phyloP scores from a whole-genome alignment of 2,888 invertebrate genomes.

The Cosmorhoe ocellata region DNA sequence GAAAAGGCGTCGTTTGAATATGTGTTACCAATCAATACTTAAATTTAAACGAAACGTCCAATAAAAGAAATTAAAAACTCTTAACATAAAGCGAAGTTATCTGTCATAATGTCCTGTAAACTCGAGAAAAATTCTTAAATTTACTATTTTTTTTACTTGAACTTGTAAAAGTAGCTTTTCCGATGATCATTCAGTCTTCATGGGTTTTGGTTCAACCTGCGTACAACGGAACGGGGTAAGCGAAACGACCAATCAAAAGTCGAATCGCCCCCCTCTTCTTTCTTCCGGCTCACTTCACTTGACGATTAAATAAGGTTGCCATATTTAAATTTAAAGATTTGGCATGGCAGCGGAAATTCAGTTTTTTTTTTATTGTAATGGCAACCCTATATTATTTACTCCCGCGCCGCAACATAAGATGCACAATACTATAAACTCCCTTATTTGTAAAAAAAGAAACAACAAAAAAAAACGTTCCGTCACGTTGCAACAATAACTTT shows the following conservation, averaged over 20 bases:
- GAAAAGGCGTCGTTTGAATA: conserved; percentile 67
- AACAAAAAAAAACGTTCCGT: conserved; percentile 51
- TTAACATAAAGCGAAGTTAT: conserved; percentile 18
- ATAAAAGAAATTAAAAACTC: conserved; percentile 21
- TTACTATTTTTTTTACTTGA: conserved; percentile 21
- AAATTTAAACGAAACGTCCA: conserved; percentile 32
- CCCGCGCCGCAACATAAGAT: conserved; percentile 74
- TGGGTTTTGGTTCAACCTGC: conserved; percentile 81
- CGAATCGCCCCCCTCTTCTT: conserved; percentile 75
- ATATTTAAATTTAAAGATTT: conserved; percentile 18
- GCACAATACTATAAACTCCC: conserved; percentile 80
- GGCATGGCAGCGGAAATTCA: background rate
- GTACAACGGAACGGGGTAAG: conserved; percentile 77
- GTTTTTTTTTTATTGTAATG: conserved; percentile 27
- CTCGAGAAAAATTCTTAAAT: conserved; percentile 14
- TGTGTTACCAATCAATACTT: conserved; percentile 40
- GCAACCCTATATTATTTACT: conserved; percentile 44
- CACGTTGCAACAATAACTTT: conserved; percentile 68
- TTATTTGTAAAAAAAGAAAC: conserved; percentile 51
- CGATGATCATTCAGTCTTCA: conserved; percentile 49
- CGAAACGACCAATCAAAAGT: conserved; percentile 66
- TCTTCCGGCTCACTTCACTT: conserved; percentile 63
- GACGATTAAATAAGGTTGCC: conserved; percentile 49
- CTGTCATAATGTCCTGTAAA: conserved; percentile 12
- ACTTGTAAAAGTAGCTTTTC: conserved; percentile 21